phyloP scores from a whole-genome alignment of 2,888 invertebrate species.

The Anoncus sp. region DNA sequence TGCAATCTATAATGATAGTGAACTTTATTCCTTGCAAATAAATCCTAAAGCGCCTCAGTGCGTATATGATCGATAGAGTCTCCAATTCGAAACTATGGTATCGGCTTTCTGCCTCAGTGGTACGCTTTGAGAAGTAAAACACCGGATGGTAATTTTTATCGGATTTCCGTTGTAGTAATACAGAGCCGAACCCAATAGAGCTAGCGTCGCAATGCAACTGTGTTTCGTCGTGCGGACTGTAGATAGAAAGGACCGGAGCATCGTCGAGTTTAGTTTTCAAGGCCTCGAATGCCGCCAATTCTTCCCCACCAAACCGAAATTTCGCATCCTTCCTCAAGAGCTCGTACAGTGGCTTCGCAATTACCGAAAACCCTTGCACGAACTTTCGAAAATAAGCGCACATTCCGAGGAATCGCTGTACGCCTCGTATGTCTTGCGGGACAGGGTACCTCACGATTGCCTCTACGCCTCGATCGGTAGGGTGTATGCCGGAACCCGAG shows the following conservation, averaged over 20 bases:
- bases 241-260: slow-evolving; percentile 67
- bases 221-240: slow-evolving; percentile 72
- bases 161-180: slow-evolving; percentile 73
- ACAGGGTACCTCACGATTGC: slow-evolving; percentile 17
- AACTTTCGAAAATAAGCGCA: slow-evolving; percentile 32
- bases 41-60: slow-evolving; percentile 68
- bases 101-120: slow-evolving; percentile 69
- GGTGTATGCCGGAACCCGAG: slow-evolving; percentile 29
- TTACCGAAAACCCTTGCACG: slow-evolving; percentile 12
- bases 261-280: background rate
- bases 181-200: slow-evolving; percentile 67
- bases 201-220: slow-evolving; percentile 75
- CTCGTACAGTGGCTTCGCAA: slow-evolving; percentile 19
- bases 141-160: slow-evolving; percentile 72
- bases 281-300: slow-evolving; percentile 13
- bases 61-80: slow-evolving; percentile 64
- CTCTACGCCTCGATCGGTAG: slow-evolving; percentile 21
- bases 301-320: slow-evolving; percentile 16
- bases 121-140: slow-evolving; percentile 74
- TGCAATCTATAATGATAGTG: slow-evolving; percentile 66
- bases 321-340: background rate
- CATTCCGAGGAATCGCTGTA: slow-evolving; percentile 30
- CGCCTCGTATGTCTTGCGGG: slow-evolving; percentile 22
- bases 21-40: slow-evolving; percentile 68
- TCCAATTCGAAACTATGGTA: slow-evolving; percentile 77